Percentiles rank a stretch among this genome's conserved stretches.
phyloP scores from a whole-genome alignment of 2,888 invertebrate genomes.

The Trilocha varians region DNA sequence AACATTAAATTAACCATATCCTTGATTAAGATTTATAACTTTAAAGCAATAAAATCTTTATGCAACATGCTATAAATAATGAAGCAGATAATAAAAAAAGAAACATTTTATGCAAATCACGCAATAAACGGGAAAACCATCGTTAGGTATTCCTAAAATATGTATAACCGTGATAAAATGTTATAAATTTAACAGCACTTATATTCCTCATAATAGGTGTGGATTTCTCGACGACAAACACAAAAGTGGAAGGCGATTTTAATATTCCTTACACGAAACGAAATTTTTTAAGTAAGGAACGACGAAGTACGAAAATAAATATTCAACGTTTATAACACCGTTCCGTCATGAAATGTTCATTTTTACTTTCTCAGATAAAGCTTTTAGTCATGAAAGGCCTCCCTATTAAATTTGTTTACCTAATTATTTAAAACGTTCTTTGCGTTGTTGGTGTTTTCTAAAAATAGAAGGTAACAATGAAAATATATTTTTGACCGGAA shows the following conservation, averaged over 20 bases:
- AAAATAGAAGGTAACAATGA: neutral
- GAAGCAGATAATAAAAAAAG: neutral
- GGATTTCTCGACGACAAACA: constrained; percentile 3
- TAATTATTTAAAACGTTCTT: neutral
- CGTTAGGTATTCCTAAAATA: neutral
- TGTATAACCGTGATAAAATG: neutral
- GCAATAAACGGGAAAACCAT: neutral
- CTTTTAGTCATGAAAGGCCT: neutral
- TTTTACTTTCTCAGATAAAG: constrained; percentile 3
- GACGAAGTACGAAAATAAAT: constrained; percentile 17
- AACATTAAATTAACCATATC: no score
- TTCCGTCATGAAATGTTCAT: constrained; percentile 4
- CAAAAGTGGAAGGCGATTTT: constrained; percentile 9
- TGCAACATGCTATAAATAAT: neutral
- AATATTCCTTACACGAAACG: constrained; percentile 11
- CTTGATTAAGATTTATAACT: no score
- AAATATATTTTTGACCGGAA: neutral
- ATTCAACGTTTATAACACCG: constrained; percentile 15
- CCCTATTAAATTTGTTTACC: neutral
- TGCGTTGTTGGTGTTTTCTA: neutral
- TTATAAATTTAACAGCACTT: neutral
- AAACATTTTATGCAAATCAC: neutral
- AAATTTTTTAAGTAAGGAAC: constrained; percentile 12
- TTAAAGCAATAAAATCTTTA: no score
- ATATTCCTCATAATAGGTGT: neutral